Conservation (phyloP, 2,888 invertebrate species). For the Pheosia gnoma region DNA sequence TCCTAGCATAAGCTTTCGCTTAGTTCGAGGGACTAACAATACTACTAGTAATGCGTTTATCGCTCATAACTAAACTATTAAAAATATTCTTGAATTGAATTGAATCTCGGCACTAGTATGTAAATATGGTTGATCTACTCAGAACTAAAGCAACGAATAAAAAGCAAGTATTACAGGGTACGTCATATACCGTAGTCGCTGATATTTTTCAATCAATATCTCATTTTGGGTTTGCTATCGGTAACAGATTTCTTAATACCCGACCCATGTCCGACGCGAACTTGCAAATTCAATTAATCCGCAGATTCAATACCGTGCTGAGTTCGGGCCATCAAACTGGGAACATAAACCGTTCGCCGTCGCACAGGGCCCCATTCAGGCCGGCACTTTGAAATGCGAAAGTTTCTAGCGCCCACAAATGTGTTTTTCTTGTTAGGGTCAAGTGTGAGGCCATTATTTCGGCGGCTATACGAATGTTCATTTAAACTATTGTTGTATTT, state of each 20-base stretch:
- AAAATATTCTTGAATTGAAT: too few species aligned
- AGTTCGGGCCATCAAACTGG: conserved; percentile 52
- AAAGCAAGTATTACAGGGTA: too few species aligned
- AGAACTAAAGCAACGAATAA: too few species aligned
- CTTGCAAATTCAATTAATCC: conserved; percentile 67
- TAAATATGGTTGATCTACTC: too few species aligned
- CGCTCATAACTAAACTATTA: too few species aligned
- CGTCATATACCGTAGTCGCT: too few species aligned
- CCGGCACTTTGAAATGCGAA: conserved; percentile 45
- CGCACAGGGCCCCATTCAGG: conserved; percentile 46
- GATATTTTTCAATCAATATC: conserved; percentile 7
- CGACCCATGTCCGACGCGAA: conserved; percentile 39
- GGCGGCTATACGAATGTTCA: conserved; percentile 8
- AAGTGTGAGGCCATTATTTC: conserved; percentile 35
- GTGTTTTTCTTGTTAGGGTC: conserved; percentile 66
- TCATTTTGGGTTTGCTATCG: conserved; percentile 23
- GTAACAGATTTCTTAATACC: conserved; percentile 52
- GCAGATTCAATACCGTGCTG: conserved; percentile 53
- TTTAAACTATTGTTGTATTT: neutral
- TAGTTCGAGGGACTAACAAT: too few species aligned
- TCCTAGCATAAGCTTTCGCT: too few species aligned
- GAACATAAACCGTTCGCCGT: conserved; percentile 50
- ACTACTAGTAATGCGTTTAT: too few species aligned
- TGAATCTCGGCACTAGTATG: too few species aligned
- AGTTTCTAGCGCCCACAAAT: conserved; percentile 62